Base-by-base conservation (phyloP, 2,113 vertebrate species). In the Tetrao urogallus region DNA sequence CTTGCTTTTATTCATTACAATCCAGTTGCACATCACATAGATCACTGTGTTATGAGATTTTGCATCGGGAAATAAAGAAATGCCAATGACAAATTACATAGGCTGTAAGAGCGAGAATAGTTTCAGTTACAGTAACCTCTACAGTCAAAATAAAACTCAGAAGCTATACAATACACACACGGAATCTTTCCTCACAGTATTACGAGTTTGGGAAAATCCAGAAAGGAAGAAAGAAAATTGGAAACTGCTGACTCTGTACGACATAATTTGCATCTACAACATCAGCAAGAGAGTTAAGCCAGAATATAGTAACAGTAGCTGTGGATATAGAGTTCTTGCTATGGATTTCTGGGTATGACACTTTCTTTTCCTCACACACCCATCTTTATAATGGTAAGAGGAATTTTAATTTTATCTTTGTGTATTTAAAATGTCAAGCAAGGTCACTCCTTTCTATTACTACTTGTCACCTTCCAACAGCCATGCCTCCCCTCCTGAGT, bases 261-360 rank as follows among this genome's bases (percentile, higher is more conserved):
- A 42, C 18, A 63, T 48, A 86, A 77, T 32, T 30, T 64, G 19
- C 15, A 58, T 10, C 8, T 20, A 45, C 10, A 28, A 7, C 22
- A n/a, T 10, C 60, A 65, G 30, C 48, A 63, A 8, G 14, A 63
- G 24, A 64, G 57, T 4, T 20, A 8, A 48, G 3, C 8, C 45
- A 18, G 50, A 83, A 40, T n/a, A 20, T 2, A 3, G 42, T 0
- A 0, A 24, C 5, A 28, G 40, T 10, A 70, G 38, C 18, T 0
- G 0, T 1, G 8, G 65, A 43, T 7, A 19, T 8, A 7, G 0
- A 2, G 21, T 10, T 48, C 43, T 47, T 42, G 18, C 70, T 32
- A 15, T 4, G 16, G 30, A 21, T 20, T 9, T 21, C 47, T 27
- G 11, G 28, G 11, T 25, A 19, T 0, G 8, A 52, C 18, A 7